These are phyloP conservation scores for Yponomeuta malinellus DNA, from an alignment of 2,888 invertebrate genomes.

Conservation along the genomic window DNA sequence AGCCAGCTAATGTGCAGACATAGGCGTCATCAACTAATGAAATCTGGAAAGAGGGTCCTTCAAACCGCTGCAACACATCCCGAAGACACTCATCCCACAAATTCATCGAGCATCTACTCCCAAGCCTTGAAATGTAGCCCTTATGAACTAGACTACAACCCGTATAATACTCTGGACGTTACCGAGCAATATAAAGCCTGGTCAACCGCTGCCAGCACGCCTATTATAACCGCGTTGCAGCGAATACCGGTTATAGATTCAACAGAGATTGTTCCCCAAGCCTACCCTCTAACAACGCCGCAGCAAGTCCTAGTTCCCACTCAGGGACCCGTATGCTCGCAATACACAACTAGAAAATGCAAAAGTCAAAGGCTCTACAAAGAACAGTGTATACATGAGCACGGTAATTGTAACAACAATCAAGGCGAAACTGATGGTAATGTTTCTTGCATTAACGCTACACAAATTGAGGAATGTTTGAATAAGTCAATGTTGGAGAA, in stretches of 20 bases:
- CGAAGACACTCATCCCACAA: background rate
- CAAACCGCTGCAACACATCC: background rate
- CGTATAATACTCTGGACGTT: background rate
- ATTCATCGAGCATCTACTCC: background rate
- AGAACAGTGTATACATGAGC: background rate
- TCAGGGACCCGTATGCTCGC: background rate
- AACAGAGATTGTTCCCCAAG: background rate
- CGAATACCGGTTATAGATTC: background rate
- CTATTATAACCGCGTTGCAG: background rate
- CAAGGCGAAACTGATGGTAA: background rate
- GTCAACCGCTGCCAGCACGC: background rate
- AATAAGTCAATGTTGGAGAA: background rate
- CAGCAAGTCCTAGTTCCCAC: conserved; percentile 2
- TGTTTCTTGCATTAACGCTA: background rate
- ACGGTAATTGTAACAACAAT: background rate
- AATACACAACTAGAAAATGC: background rate
- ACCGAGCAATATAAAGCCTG: background rate
- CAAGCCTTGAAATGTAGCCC: background rate
- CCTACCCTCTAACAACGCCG: background rate
- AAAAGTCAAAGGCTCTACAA: background rate
- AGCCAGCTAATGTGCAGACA: background rate
- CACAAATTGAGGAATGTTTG: background rate
- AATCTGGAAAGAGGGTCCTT: background rate
- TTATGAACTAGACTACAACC: background rate
- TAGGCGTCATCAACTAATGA: background rate